A percentile compares a stretch with the other conserved stretches of the same genome.
These are phyloP conservation scores for Microtus montanus DNA, from an alignment of 2,113 vertebrate species.

Conservation along the genomic window DNA sequence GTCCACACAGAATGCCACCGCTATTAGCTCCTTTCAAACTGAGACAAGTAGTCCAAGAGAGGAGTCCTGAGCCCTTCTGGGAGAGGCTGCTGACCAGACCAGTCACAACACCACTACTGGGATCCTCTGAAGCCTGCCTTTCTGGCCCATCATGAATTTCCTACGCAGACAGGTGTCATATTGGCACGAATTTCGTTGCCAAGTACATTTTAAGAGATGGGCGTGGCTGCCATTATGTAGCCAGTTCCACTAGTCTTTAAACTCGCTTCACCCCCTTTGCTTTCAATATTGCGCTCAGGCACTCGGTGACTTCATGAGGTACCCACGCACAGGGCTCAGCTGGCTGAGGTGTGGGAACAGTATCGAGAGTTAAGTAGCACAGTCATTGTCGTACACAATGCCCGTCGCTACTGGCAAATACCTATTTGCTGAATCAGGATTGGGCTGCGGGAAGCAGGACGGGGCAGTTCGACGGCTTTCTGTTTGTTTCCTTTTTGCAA, in stretches of 20 bases:
- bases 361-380: slow-evolving; percentile 72
- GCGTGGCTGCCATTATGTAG: slow-evolving; percentile 65
- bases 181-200: slow-evolving; percentile 67
- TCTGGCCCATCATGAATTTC: slow-evolving; percentile 70
- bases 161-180: slow-evolving; percentile 77
- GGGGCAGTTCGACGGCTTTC: slow-evolving; percentile 77
- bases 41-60: slow-evolving; percentile 11
- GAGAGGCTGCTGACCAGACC: slow-evolving; percentile 39
- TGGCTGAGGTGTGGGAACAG: slow-evolving; percentile 79
- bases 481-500: slow-evolving; percentile 71
- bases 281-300: slow-evolving; percentile 62
- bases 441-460: slow-evolving; percentile 69
- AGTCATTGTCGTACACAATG: slow-evolving; percentile 71
- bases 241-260: slow-evolving; percentile 79
- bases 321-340: slow-evolving; percentile 68
- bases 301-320: slow-evolving; percentile 76
- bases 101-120: slow-evolving; percentile 21
- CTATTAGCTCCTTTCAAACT: slow-evolving; percentile 52
- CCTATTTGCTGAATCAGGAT: slow-evolving; percentile 80
- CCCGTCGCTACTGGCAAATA: slow-evolving; percentile 77
- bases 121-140: slow-evolving; percentile 50
- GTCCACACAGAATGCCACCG: slow-evolving; percentile 40
- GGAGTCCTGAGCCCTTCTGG: background rate
- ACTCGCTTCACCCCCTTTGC: slow-evolving; percentile 70
- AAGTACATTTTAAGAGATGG: slow-evolving; percentile 73